These are phyloP conservation scores for Brevipalpus yothersi DNA, from an alignment of 1,140 invertebrate species.

Conservation along the genomic window DNA sequence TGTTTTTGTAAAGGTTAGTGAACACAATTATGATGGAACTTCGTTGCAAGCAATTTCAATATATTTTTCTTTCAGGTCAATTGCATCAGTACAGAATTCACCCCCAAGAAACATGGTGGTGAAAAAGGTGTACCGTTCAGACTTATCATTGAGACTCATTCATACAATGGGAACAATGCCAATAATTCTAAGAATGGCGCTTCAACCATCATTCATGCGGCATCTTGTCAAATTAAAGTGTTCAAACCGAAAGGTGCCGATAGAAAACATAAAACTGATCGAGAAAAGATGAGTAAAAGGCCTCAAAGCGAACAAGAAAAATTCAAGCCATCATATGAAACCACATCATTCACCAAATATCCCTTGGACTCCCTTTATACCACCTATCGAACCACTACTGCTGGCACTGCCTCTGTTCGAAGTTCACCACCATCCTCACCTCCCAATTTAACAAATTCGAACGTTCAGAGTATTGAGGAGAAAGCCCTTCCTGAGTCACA, in stretches of 20 bases:
- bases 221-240: constrained; percentile 83
- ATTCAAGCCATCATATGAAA: constrained; percentile 82
- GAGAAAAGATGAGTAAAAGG: constrained; percentile 73
- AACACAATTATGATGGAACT: not conserved
- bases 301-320: constrained; percentile 62
- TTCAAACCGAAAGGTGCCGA: constrained; percentile 77
- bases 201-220: constrained; percentile 39
- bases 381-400: not conserved
- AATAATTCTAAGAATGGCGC: constrained; percentile 21
- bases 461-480: not conserved
- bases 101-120: constrained; percentile 88
- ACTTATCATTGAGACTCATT: constrained; percentile 44
- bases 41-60: too few species aligned
- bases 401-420: not conserved
- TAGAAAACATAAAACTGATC: constrained; percentile 86
- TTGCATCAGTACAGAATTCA: constrained; percentile 92
- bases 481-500: not conserved
- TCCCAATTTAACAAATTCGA: not conserved
- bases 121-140: constrained; percentile 92
- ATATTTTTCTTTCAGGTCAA: constrained; percentile 36
- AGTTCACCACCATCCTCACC: not conserved
- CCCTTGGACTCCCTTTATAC: constrained; percentile 7
- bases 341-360: constrained; percentile 61
- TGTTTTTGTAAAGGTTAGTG: constrained; percentile 56
- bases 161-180: constrained; percentile 21